Conservation (phyloP, 2,888 invertebrate species). For the Sinohyriopsis cumingii region DNA sequence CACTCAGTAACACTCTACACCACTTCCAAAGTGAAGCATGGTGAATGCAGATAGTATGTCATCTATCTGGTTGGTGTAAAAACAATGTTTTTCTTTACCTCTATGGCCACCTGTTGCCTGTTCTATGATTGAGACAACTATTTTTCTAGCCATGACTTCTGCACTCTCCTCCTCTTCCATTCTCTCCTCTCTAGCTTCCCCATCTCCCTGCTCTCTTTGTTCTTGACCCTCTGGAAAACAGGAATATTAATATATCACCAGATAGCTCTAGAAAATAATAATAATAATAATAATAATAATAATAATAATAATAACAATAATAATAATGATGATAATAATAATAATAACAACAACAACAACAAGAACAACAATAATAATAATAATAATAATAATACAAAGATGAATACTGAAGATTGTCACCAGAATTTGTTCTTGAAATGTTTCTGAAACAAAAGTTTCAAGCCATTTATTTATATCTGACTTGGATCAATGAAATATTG, state of each 20-base stretch:
- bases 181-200: conserved; percentile 23
- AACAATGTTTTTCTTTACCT: too few relatives aligned
- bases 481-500: too few relatives aligned
- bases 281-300: neutral
- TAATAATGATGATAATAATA: neutral
- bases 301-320: neutral
- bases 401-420: neutral
- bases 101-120: conserved; percentile 30
- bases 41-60: too few relatives aligned
- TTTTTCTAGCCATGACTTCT: conserved; percentile 34
- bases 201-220: conserved; percentile 45
- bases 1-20: too few relatives aligned
- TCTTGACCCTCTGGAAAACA: conserved; percentile 51
- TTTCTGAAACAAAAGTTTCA: too few relatives aligned
- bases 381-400: neutral
- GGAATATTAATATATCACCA: conserved; percentile 5
- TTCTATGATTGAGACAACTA: conserved; percentile 49
- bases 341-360: neutral
- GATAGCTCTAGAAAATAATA: neutral
- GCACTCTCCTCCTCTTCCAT: conserved; percentile 30
- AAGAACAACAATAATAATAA: too few relatives aligned
- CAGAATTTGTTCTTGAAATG: too few relatives aligned
- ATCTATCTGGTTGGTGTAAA: too few relatives aligned
- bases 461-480: too few relatives aligned
- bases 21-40: too few relatives aligned